These are phyloP conservation scores for Calameuta filiformis DNA, from an alignment of 2,888 invertebrate species.

Conservation along the genomic window DNA sequence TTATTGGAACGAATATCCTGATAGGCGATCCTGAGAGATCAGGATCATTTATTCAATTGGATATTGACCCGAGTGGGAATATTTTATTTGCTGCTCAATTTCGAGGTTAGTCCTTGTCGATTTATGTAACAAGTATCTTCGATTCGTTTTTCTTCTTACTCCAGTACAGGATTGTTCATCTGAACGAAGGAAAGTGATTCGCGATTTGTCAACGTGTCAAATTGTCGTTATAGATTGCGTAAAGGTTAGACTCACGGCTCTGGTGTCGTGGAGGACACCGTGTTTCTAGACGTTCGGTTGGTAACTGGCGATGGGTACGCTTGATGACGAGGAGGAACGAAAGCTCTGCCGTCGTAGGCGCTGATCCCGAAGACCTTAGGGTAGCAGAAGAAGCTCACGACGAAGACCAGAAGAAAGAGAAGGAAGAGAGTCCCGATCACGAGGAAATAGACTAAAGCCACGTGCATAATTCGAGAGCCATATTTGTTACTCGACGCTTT, in stretches of 20 bases:
- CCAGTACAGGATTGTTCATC: background rate
- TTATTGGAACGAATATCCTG: background rate
- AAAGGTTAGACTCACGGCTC: background rate
- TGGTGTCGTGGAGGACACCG: background rate
- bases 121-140: background rate
- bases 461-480: slow-evolving; percentile 25
- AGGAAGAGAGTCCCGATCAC: slow-evolving; percentile 31
- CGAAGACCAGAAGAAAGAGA: slow-evolving; percentile 27
- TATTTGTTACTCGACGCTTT: background rate
- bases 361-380: slow-evolving; percentile 34
- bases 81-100: background rate
- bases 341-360: slow-evolving; percentile 29
- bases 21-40: background rate
- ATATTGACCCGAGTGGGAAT: background rate
- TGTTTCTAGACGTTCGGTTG: background rate
- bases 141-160: background rate
- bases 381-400: slow-evolving; percentile 27
- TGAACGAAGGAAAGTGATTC: background rate
- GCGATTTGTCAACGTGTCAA: background rate
- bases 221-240: background rate
- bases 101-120: background rate
- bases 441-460: slow-evolving; percentile 34
- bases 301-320: slow-evolving; percentile 32
- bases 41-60: background rate
- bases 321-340: slow-evolving; percentile 20